Base-by-base conservation (phyloP, 2,888 invertebrate genomes). In the Drosophila leonis region DNA sequence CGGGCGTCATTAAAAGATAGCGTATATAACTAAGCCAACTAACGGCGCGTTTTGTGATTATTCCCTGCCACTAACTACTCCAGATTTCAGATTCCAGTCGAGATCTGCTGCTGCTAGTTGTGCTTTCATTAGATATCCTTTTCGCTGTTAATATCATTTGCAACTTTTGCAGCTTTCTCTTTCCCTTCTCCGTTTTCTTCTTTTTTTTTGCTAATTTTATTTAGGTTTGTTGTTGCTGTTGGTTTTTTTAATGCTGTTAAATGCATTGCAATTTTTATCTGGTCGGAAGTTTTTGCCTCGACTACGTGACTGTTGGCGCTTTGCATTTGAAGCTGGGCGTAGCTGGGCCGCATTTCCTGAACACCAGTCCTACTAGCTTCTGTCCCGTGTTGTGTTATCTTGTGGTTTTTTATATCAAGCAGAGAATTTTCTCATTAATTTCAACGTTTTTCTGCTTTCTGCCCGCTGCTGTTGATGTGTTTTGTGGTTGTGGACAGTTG, bases 391-490 rank as follows among this genome's bases (percentile, higher is more conserved):
- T 75, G 76, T 86, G 87, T 79, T 84, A 84, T 84, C 84, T 86
- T 76, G 84, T 42, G 87, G 87, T 79, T 84, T 88, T 88, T 78
- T 81, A 76, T 82, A 79, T 83, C 74, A 89, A 82, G 84, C 82
- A 51, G 84, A 82, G 89, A 84, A 84, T 84, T 84, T 84, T 89
- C 84, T 88, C 84, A 84, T 88, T 84, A 88, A 84, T 88, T 84
- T 88, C 89, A 83, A 86, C 84, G 79, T 88, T 84, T 86, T 83
- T 65, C 54, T 63, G 72, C 44, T 48, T 57, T 57, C 61, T 75
- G 63, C 61, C 51, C 61, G 75, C 65, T 78, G 71, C 59, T 69
- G 89, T 82, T 86, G 84, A 84, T 84, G 84, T 88, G 87, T 83
- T 84, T 83, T 84, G 87, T 75, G 80, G 82, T 64, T 85, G 89